Conservation (phyloP, 1,140 invertebrate genomes). For the Achroia grisella region DNA sequence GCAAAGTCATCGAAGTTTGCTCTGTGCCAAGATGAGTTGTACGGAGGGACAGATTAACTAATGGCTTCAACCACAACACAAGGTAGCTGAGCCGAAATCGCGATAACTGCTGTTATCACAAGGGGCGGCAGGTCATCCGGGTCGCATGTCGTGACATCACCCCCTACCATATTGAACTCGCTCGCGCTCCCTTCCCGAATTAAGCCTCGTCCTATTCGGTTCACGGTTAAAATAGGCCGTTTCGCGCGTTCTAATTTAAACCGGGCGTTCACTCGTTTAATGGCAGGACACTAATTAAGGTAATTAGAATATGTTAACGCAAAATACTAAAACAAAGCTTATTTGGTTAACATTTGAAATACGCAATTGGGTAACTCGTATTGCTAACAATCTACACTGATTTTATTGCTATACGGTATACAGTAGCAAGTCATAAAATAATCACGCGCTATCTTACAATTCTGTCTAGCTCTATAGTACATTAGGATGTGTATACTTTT, state of each 20-base stretch:
- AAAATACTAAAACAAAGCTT: neutral
- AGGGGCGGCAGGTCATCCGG: slow-evolving; percentile 20
- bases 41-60: neutral
- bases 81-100: slow-evolving; percentile 9
- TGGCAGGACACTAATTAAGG: slow-evolving; percentile 55
- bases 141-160: slow-evolving; percentile 38
- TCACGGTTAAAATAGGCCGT: slow-evolving; percentile 53
- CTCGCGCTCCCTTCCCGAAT: slow-evolving; percentile 54
- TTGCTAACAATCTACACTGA: too few relatives aligned
- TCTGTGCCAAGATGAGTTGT: neutral
- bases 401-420: too few relatives aligned
- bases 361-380: too few relatives aligned
- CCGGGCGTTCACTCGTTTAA: slow-evolving; percentile 42
- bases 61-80: neutral
- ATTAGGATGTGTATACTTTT: too few relatives aligned
- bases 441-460: too few relatives aligned
- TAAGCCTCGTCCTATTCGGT: slow-evolving; percentile 51
- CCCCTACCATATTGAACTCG: slow-evolving; percentile 43
- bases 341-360: too few relatives aligned
- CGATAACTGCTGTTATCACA: slow-evolving; percentile 44
- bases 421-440: too few relatives aligned
- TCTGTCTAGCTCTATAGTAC: too few relatives aligned
- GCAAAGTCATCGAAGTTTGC: slow-evolving; percentile 2
- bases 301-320: slow-evolving; percentile 54
- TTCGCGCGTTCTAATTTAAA: slow-evolving; percentile 56